A percentile compares a stretch with the other conserved stretches of the same genome.
These are phyloP conservation scores for Champsocephalus esox DNA, from an alignment of 2,797 vertebrate species.

Conservation along the genomic window DNA sequence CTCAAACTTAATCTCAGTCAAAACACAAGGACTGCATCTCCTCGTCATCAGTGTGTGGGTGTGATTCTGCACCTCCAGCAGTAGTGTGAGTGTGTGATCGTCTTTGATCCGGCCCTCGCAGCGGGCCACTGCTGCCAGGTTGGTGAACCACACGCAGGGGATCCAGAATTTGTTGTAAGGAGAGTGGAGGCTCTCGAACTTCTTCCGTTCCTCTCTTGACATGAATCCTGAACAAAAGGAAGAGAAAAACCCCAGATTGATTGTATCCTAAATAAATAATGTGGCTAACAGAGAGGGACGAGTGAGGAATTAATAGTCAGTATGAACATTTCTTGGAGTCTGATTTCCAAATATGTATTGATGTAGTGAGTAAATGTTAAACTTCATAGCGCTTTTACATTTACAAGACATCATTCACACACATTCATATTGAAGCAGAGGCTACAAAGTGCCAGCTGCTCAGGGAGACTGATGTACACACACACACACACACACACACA, in stretches of 20 bases:
- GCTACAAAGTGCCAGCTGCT: too few species aligned
- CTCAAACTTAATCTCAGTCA: not conserved
- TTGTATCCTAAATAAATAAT: not conserved
- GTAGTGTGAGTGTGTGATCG: slow-evolving; percentile 90
- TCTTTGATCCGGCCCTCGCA: slow-evolving; percentile 91
- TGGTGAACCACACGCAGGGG: slow-evolving; percentile 94
- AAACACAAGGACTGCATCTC: slow-evolving; percentile 1
- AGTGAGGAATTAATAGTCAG: not conserved
- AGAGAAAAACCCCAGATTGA: not conserved
- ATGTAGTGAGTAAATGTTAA: not conserved
- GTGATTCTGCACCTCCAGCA: slow-evolving; percentile 87
- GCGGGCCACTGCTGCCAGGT: slow-evolving; percentile 89
- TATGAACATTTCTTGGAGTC: not conserved
- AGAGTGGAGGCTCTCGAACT: slow-evolving; percentile 91
- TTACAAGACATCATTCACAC: too few species aligned
- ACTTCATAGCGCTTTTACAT: too few species aligned
- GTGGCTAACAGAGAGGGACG: not conserved
- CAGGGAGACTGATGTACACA: too few species aligned
- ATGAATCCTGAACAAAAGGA: slow-evolving; percentile 88
- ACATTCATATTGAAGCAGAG: too few species aligned
- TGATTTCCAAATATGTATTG: not conserved
- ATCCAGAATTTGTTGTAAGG: slow-evolving; percentile 97
- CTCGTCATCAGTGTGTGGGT: not conserved
- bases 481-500: too few species aligned
- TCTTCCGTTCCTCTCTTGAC: slow-evolving; percentile 93